Evolutionary conservation across 2,888 invertebrate genomes (phyloP).

Genomic region (Standfussiana lucernea): DNA sequence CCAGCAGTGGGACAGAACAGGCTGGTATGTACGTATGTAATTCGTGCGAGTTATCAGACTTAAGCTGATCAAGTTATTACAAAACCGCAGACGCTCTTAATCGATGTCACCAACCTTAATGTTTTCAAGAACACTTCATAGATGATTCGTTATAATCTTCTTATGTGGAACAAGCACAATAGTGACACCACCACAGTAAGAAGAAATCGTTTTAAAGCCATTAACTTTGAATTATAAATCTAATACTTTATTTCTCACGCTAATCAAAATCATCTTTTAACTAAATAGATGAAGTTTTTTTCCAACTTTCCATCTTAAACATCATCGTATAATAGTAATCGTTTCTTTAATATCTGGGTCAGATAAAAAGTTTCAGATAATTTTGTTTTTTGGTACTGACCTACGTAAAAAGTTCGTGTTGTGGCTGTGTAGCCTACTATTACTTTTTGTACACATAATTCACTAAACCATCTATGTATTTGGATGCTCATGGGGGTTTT

Average conservation of each 20-base stretch:
- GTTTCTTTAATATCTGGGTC: constrained; percentile 31
- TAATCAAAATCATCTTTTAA: constrained; percentile 35
- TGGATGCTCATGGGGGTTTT: background rate
- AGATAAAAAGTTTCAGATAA: constrained; percentile 14
- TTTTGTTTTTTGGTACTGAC: constrained; percentile 19
- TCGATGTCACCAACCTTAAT: constrained; percentile 37
- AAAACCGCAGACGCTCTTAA: constrained; percentile 3
- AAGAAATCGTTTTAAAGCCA: constrained; percentile 35
- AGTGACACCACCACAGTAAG: constrained; percentile 30
- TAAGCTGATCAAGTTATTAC: background rate
- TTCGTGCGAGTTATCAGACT: background rate
- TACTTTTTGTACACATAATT: constrained; percentile 9
- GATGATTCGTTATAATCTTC: constrained; percentile 13
- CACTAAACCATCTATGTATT: background rate
- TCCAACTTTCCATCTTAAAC: constrained; percentile 37
- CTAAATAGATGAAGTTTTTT: constrained; percentile 43
- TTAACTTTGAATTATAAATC: constrained; percentile 52
- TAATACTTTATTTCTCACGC: constrained; percentile 52
- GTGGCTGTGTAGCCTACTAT: constrained; percentile 13
- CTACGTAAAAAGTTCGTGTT: constrained; percentile 11
- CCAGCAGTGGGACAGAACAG: too few relatives aligned
- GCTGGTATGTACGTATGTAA: too few relatives aligned
- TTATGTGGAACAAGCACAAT: constrained; percentile 41
- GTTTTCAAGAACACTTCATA: constrained; percentile 1
- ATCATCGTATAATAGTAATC: constrained; percentile 29